A percentile compares a stretch with the other conserved stretches of the same genome.
These are phyloP conservation scores for Erethizon dorsatum DNA, from an alignment of 2,797 vertebrate genomes.

Conservation along the genomic window DNA sequence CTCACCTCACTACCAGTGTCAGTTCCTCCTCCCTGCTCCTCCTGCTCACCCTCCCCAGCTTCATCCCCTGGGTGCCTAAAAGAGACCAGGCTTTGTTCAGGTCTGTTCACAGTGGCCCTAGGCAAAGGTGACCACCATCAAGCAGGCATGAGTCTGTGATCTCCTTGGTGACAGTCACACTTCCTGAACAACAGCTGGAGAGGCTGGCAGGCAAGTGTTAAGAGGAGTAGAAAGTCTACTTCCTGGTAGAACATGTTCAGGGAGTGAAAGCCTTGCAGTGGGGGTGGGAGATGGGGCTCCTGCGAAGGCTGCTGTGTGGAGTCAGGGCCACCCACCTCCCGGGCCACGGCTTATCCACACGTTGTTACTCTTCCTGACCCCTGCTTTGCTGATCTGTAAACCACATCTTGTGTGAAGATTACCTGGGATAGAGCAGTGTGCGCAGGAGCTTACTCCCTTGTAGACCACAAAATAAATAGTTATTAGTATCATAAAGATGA, in stretches of 20 bases:
- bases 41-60: neutral
- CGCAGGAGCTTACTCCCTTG: neutral
- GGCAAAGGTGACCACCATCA: neutral
- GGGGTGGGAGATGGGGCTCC: neutral
- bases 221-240: neutral
- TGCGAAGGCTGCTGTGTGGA: neutral
- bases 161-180: neutral
- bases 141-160: neutral
- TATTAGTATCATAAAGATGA: neutral
- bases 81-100: neutral
- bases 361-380: neutral
- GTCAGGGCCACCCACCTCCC: neutral
- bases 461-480: neutral
- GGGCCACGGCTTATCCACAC: neutral
- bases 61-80: neutral
- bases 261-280: neutral
- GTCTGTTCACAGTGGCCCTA: neutral
- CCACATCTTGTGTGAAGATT: neutral
- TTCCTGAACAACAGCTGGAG: neutral
- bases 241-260: neutral
- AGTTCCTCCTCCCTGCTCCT: neutral
- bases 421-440: neutral
- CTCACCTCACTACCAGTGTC: fast-evolving
- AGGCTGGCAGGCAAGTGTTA: neutral
- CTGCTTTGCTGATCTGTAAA: neutral